Evolutionary conservation across 2,113 vertebrate genomes (phyloP).

Genomic region (Pachypanchax playfairii): DNA sequence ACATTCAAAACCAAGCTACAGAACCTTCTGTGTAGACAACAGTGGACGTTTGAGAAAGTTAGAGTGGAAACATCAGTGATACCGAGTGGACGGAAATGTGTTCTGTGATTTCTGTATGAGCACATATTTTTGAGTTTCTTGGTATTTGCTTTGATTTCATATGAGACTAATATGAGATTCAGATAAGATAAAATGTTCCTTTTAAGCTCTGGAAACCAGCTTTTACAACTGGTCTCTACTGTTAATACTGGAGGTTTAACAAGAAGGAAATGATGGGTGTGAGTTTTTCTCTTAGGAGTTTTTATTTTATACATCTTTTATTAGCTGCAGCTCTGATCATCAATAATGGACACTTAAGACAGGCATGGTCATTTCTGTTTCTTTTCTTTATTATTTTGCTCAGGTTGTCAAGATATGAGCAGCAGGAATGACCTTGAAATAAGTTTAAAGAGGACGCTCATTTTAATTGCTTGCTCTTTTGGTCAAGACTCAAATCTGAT

Average conservation of each 20-base stretch:
- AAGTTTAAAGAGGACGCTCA: background rate
- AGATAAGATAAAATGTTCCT: constrained; percentile 6
- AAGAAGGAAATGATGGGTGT: no score
- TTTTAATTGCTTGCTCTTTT: background rate
- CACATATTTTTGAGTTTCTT: background rate
- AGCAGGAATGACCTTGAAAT: background rate
- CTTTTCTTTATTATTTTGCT: no score
- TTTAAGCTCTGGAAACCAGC: background rate
- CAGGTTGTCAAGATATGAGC: no score
- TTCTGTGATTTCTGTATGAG: background rate
- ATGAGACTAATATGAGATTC: no score
- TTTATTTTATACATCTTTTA: no score
- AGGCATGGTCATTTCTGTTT: no score
- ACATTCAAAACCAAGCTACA: background rate
- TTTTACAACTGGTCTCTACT: background rate
- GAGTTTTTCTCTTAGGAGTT: no score
- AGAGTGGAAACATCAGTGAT: background rate
- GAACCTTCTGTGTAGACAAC: no score
- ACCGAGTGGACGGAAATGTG: background rate
- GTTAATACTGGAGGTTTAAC: background rate
- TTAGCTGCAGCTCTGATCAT: no score
- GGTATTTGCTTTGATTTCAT: background rate
- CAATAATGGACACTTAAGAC: no score
- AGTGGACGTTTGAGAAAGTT: background rate
- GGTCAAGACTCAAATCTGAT: no score